Conservation (phyloP, 2,888 invertebrate species). For the Rhogogaster chlorosoma region DNA sequence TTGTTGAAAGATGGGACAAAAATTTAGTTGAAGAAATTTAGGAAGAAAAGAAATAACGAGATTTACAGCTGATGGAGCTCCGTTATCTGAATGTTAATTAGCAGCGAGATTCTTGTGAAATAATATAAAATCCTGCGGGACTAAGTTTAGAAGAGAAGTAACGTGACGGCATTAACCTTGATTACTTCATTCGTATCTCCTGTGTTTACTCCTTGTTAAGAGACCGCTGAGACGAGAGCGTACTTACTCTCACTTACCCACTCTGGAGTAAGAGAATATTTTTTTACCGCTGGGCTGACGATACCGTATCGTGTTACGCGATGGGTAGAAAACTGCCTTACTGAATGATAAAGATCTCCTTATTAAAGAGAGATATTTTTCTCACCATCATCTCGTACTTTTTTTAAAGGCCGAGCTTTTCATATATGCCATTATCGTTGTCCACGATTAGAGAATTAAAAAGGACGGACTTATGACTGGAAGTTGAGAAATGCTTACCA, state of each 20-base stretch:
- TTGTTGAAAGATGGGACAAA: background rate
- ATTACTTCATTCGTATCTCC: conserved; percentile 44
- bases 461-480: background rate
- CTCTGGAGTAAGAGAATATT: conserved; percentile 41
- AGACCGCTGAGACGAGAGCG: conserved; percentile 22
- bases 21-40: background rate
- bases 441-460: background rate
- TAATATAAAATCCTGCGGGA: conserved; percentile 5
- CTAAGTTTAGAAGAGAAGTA: background rate
- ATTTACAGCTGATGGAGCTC: background rate
- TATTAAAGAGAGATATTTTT: conserved; percentile 28
- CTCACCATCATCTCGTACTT: background rate
- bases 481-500: background rate
- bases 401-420: background rate
- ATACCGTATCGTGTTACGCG: conserved; percentile 40
- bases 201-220: conserved; percentile 45
- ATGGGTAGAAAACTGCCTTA: conserved; percentile 30
- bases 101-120: background rate
- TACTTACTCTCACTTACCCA: conserved; percentile 47
- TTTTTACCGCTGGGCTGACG: conserved; percentile 32
- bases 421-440: background rate
- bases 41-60: background rate
- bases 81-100: conserved; percentile 3
- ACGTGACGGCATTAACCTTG: conserved; percentile 36
- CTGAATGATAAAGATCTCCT: conserved; percentile 23